Percentiles rank a stretch among this genome's conserved stretches.
Conservation (phyloP, 2,797 vertebrate species). For the Crossoptilon crossoptilon region DNA sequence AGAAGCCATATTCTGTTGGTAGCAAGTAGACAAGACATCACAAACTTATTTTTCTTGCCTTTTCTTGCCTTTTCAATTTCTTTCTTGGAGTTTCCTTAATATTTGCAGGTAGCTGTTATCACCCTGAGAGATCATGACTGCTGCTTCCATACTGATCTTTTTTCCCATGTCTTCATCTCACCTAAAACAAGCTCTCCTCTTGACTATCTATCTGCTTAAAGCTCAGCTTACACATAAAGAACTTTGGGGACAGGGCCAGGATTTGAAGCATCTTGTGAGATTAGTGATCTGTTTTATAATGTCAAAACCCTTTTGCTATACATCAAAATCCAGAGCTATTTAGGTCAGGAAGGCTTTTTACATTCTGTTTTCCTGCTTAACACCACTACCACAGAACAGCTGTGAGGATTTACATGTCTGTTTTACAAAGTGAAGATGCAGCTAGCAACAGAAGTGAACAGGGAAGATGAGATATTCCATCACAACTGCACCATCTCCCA, state of each 20-base stretch:
- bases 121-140: neutral
- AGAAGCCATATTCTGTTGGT: neutral
- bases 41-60: neutral
- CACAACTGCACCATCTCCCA: neutral
- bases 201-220: neutral
- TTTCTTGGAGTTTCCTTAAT: neutral
- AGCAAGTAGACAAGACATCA: neutral
- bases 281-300: constrained; percentile 46
- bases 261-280: constrained; percentile 12
- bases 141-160: neutral
- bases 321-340: constrained; percentile 46
- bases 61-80: neutral
- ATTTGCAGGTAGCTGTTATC: neutral
- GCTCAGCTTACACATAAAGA: neutral
- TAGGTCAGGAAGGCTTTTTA: constrained; percentile 48
- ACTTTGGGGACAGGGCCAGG: neutral
- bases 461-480: neutral
- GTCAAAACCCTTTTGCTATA: constrained; percentile 17
- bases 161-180: neutral
- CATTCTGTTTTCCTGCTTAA: constrained; percentile 35
- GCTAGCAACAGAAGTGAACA: neutral
- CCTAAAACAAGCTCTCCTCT: neutral
- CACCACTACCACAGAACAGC: neutral
- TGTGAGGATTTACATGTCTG: neutral
- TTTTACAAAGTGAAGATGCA: neutral